Percentiles rank a stretch among this genome's conserved stretches.
Evolutionary conservation across 2,888 invertebrate species (phyloP).

Genomic region (Gandaritis pyraliata): DNA sequence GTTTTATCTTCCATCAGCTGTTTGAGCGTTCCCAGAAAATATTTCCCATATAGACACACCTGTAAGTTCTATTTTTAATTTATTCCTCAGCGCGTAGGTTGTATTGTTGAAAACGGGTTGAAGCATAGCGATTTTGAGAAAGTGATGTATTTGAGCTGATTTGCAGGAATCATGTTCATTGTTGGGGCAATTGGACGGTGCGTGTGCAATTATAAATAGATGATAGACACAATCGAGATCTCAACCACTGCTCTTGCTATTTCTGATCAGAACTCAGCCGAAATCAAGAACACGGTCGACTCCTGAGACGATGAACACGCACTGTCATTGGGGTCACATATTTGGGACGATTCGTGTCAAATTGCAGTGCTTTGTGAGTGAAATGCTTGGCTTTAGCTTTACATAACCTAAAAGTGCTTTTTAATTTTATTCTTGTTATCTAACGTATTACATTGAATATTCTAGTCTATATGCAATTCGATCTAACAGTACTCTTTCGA

Average conservation of each 20-base stretch:
- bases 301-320: constrained; percentile 54
- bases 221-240: constrained; percentile 65
- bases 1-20: background rate
- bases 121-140: constrained; percentile 52
- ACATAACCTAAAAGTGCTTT: constrained; percentile 3
- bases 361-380: constrained; percentile 50
- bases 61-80: constrained; percentile 18
- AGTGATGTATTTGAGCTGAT: constrained; percentile 52
- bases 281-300: constrained; percentile 70
- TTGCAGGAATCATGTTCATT: constrained; percentile 58
- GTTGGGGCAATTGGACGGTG: constrained; percentile 61
- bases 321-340: constrained; percentile 61
- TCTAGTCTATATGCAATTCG: constrained; percentile 2
- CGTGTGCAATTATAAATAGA: constrained; percentile 72
- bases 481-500: background rate
- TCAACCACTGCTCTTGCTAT: constrained; percentile 76
- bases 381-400: constrained; percentile 18
- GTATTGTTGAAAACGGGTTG: constrained; percentile 52
- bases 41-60: background rate
- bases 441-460: background rate
- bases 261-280: constrained; percentile 67
- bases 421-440: constrained; percentile 1
- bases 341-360: constrained; percentile 57
- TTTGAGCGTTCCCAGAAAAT: background rate
- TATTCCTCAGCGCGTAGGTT: constrained; percentile 47